Base-by-base conservation (phyloP, 2,113 vertebrate genomes). In the Rhinopithecus roxellana region DNA sequence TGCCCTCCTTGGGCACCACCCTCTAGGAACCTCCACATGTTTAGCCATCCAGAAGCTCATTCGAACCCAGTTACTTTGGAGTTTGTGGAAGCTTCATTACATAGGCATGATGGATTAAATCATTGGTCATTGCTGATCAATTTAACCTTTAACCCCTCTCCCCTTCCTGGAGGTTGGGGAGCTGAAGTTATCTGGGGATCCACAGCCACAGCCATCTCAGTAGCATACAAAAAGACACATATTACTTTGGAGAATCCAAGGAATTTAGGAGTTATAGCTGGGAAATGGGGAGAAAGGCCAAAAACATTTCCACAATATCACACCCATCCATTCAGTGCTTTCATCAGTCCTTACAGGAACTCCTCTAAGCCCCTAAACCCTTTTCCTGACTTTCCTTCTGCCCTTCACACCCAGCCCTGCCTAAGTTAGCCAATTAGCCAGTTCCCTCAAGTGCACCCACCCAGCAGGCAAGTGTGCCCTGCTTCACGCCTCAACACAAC, bases 401-500 rank as follows among this genome's bases (percentile, higher is more conserved):
- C 45, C 6, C 0, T 23, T 40, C 74, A 89, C 16, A 9, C 17
- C 2, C 48, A 25, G 10, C 40, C 7, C 52, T 43, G 12, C 40
- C 59, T 3, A 0, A 5, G 87, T 5, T n/a, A 7, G 5, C n/a
- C 0, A 12, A 1, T 5, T 11, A 3, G 35, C 25, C 9, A 0
- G 11, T 52, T 45, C 61, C 48, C 57, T 30, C 14, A 0, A 5
- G 25, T 0, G 0, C 10, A 4, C 32, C 30, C 22, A 1, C 40
- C 9, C 1, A 0, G 27, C 30, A 1, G 45, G 77, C 7, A 59
- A 35, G 1, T 0, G 0, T 18, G 48, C 38, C 74, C 81, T 8
- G 12, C 59, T 40, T n/a, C 27, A 3, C 1, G 5, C 50, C 55
- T 1, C 0, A 13, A 17, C 23, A 43, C 74, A 32, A 0, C 72